A percentile compares a stretch with the other conserved stretches of the same genome.
phyloP scores from a whole-genome alignment of 2,113 vertebrate species.

The Nerophis ophidion region DNA sequence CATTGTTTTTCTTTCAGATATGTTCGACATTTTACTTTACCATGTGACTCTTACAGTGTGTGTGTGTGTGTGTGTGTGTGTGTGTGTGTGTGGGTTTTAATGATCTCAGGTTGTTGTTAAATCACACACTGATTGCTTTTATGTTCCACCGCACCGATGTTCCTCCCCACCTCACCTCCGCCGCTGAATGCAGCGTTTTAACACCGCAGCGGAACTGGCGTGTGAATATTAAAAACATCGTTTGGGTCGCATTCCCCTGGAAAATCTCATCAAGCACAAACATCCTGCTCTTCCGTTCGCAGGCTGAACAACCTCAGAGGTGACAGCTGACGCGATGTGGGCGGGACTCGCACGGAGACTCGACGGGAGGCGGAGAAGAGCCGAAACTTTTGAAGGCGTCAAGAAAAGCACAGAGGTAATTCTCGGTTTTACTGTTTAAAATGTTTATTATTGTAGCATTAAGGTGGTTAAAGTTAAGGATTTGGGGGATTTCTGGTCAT shows the following conservation, averaged over 20 bases:
- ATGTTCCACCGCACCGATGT: slow-evolving; percentile 68
- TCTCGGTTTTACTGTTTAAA: too few relatives aligned
- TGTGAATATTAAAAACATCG: slow-evolving; percentile 21
- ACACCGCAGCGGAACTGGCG: slow-evolving; percentile 34
- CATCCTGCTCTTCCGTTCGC: neutral
- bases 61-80: neutral
- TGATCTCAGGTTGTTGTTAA: slow-evolving; percentile 73
- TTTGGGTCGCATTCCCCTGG: neutral
- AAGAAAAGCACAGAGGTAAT: too few relatives aligned
- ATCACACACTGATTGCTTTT: slow-evolving; percentile 76
- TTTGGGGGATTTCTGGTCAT: too few relatives aligned
- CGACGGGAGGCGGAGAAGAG: too few relatives aligned
- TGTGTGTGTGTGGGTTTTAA: slow-evolving; percentile 58
- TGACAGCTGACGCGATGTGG: neutral
- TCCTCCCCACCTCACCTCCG: slow-evolving; percentile 6
- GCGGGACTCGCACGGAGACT: too few relatives aligned
- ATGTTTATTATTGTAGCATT: too few relatives aligned
- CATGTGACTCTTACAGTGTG: neutral
- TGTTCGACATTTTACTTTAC: slow-evolving; percentile 34
- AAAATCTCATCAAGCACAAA: slow-evolving; percentile 2
- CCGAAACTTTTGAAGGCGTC: too few relatives aligned
- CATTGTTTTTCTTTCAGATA: slow-evolving; percentile 63
- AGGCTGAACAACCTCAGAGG: neutral
- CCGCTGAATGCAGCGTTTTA: slow-evolving; percentile 40
- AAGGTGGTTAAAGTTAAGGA: too few relatives aligned